Evolutionary conservation across 2,113 vertebrate genomes (phyloP).

Genomic region (Cisticola juncidis): DNA sequence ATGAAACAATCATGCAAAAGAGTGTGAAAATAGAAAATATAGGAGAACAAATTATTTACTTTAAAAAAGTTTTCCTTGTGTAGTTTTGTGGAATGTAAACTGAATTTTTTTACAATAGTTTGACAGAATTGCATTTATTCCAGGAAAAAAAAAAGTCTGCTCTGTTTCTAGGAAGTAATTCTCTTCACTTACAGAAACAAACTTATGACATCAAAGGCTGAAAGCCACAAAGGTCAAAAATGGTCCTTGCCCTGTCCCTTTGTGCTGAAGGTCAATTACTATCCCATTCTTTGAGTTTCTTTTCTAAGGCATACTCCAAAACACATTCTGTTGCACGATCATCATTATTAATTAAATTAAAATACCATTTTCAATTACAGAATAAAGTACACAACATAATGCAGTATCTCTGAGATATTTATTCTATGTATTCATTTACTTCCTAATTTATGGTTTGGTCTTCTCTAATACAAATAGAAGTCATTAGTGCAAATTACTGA

Average conservation of each 20-base stretch:
- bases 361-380: conserved; percentile 4
- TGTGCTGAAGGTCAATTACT: neutral
- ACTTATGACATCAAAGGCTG: neutral
- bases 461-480: conserved; percentile 15
- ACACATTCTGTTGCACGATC: neutral
- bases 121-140: neutral
- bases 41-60: neutral
- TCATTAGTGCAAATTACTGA: conserved; percentile 24
- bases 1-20: neutral
- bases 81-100: neutral
- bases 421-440: neutral
- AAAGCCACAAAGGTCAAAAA: neutral
- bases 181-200: neutral
- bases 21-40: neutral
- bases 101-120: neutral
- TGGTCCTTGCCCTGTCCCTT: neutral
- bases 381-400: neutral
- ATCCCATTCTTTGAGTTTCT: neutral
- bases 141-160: neutral
- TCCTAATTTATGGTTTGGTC: neutral
- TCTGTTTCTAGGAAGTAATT: neutral
- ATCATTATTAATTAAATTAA: neutral
- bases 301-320: neutral
- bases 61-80: neutral
- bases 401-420: neutral